phyloP scores from a whole-genome alignment of 2,888 invertebrate genomes.

The Taphrorychus bicolor region DNA sequence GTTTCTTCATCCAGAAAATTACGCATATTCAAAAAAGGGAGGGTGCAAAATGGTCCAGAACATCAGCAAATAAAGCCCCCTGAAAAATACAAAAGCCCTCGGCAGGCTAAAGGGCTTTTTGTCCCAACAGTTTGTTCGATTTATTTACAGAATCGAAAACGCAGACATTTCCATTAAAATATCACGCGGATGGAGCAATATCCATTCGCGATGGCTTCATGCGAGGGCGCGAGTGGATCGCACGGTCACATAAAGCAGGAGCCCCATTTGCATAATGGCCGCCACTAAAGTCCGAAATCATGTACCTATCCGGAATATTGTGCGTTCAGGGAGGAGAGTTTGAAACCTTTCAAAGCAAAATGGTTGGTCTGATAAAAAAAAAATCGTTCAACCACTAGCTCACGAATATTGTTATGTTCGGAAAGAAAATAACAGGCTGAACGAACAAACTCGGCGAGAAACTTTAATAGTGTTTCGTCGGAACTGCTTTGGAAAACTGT shows the following conservation, averaged over 20 bases:
- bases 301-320: slow-evolving; percentile 35
- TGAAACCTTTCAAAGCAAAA: slow-evolving; percentile 3
- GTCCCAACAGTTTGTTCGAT: slow-evolving; percentile 25
- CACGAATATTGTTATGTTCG: slow-evolving; percentile 16
- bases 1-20: background rate
- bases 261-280: slow-evolving; percentile 33
- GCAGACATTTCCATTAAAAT: slow-evolving; percentile 40
- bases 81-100: slow-evolving; percentile 4
- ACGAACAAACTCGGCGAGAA: slow-evolving; percentile 23
- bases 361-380: background rate
- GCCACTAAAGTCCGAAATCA: slow-evolving; percentile 38
- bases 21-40: background rate
- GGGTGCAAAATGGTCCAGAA: background rate
- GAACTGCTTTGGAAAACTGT: slow-evolving; percentile 28
- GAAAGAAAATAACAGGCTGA: slow-evolving; percentile 17
- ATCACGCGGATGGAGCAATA: slow-evolving; percentile 33
- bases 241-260: slow-evolving; percentile 33
- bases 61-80: slow-evolving; percentile 11
- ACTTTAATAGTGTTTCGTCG: slow-evolving; percentile 33
- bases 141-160: slow-evolving; percentile 34
- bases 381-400: slow-evolving; percentile 8
- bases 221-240: slow-evolving; percentile 34
- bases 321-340: background rate
- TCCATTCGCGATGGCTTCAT: slow-evolving; percentile 31
- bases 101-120: slow-evolving; percentile 19